These are phyloP conservation scores for Scortum barcoo DNA, from an alignment of 2,113 vertebrate species.

Conservation along the genomic window DNA sequence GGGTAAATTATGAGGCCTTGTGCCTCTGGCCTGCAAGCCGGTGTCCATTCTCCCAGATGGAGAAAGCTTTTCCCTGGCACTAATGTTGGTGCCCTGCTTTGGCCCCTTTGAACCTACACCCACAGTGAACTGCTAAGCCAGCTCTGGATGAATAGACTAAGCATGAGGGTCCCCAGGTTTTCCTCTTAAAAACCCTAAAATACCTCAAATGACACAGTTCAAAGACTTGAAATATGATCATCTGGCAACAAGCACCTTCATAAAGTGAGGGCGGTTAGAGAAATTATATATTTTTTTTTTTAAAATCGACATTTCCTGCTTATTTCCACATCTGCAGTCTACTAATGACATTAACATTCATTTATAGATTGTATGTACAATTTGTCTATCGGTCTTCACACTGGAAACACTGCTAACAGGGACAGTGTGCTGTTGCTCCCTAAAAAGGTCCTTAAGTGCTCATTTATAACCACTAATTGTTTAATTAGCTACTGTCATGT, in stretches of 20 bases:
- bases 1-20: slow-evolving; percentile 54
- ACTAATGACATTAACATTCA: slow-evolving; percentile 43
- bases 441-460: slow-evolving; percentile 38
- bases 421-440: slow-evolving; percentile 20
- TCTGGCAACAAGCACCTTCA: slow-evolving; percentile 49
- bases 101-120: slow-evolving; percentile 42
- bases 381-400: slow-evolving; percentile 35
- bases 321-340: slow-evolving; percentile 50
- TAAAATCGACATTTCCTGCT: slow-evolving; percentile 39
- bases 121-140: slow-evolving; percentile 59
- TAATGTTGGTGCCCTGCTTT: slow-evolving; percentile 39
- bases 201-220: slow-evolving; percentile 56
- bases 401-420: slow-evolving; percentile 33
- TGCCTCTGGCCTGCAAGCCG: slow-evolving; percentile 28
- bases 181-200: slow-evolving; percentile 51
- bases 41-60: slow-evolving; percentile 54
- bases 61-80: slow-evolving; percentile 47
- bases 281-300: slow-evolving; percentile 30
- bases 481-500: slow-evolving; percentile 22
- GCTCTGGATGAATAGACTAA: slow-evolving; percentile 40
- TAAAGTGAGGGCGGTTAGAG: slow-evolving; percentile 38
- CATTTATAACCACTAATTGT: slow-evolving; percentile 42
- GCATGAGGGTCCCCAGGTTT: slow-evolving; percentile 47
- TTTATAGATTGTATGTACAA: slow-evolving; percentile 20
- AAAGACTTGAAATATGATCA: slow-evolving; percentile 66